Evolutionary conservation across 2,113 vertebrate genomes (phyloP).

Genomic region (Etia nguti): DNA sequence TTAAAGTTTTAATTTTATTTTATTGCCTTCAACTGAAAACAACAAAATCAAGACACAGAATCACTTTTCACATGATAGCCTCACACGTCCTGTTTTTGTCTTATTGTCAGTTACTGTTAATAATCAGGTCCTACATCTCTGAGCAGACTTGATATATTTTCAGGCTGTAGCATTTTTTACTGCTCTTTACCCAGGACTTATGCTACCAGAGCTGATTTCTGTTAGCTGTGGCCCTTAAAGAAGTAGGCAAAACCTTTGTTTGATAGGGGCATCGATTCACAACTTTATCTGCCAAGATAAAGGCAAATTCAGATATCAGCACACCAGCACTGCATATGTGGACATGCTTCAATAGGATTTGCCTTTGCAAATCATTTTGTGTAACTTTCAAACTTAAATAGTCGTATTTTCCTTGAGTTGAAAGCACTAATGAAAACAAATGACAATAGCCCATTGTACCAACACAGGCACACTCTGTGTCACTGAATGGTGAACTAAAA

Average conservation of each 20-base stretch:
- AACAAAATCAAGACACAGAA: not conserved
- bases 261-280: not conserved
- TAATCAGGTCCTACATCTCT: not conserved
- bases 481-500: not conserved
- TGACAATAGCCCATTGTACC: not conserved
- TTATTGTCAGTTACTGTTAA: not conserved
- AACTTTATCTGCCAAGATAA: not conserved
- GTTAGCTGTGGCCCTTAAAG: not conserved
- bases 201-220: not conserved
- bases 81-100: not conserved
- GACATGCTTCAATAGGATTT: not conserved
- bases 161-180: not conserved
- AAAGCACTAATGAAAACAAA: not conserved
- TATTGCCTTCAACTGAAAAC: rapidly evolving
- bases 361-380: not conserved
- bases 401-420: rapidly evolving
- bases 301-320: not conserved
- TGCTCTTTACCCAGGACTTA: no score
- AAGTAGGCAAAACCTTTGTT: not conserved
- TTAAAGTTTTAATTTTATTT: not conserved
- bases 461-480: not conserved
- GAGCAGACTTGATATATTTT: not conserved
- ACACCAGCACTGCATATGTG: rapidly evolving
- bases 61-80: not conserved
- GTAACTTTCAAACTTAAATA: not conserved